These are phyloP conservation scores for fruit fly (Drosophila melanogaster) DNA, from an alignment of 1,140 invertebrate species.

Conservation along the genomic window Release_6_plus_ISO1_MT NC_004354.4:17998001-17998500, in stretches of 20 bases:
- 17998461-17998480: slow-evolving; percentile 30
- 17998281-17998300: slow-evolving; percentile 30
- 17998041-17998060: background rate
- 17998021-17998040: slow-evolving; percentile 5
- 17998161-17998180: background rate
- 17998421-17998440: slow-evolving; percentile 22
- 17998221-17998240: slow-evolving; percentile 59
- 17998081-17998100: too few relatives aligned
- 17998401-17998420: slow-evolving; percentile 42
- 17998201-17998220: background rate
- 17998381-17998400: slow-evolving; percentile 16
- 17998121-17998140: slow-evolving; percentile 47
- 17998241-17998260: slow-evolving; percentile 49
- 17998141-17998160: slow-evolving; percentile 10
- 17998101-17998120: slow-evolving; percentile 17
- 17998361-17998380: slow-evolving; percentile 12
- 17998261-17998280: slow-evolving; percentile 39
- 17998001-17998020: background rate
- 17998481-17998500: background rate
- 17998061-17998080: too few relatives aligned
- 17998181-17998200: too few relatives aligned
- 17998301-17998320: slow-evolving; percentile 36
- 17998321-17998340: background rate
- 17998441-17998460: slow-evolving; percentile 19
- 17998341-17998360: background rate